Conservation (phyloP, 2,797 vertebrate genomes). For the Pantherophis vulpinus region DNA sequence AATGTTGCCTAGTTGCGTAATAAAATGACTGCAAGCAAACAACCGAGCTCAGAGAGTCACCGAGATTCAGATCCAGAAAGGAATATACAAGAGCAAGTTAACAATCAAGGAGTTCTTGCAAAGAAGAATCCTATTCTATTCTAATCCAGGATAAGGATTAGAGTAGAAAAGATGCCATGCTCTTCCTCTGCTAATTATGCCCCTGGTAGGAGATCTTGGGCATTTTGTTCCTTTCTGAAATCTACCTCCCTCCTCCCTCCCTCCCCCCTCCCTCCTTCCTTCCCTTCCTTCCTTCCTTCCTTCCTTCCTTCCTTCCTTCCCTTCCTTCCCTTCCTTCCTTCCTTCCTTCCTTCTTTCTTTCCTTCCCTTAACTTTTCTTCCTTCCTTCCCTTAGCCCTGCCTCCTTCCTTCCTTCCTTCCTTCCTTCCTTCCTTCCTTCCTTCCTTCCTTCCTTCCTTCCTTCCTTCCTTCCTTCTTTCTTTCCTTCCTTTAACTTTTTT, state of each 20-base stretch:
- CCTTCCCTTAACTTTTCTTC: too few relatives aligned
- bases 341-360: constrained; percentile 9
- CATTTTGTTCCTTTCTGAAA: constrained; percentile 34
- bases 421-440: background rate
- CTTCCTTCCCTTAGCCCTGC: constrained; percentile 10
- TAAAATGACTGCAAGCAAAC: too few relatives aligned
- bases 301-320: too few relatives aligned
- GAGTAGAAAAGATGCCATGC: background rate
- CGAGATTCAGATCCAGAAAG: too few relatives aligned
- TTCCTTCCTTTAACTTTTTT: constrained; percentile 17
- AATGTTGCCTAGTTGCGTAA: too few relatives aligned
- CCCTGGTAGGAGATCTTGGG: too few relatives aligned
- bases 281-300: background rate
- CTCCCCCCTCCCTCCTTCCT: background rate
- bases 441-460: background rate
- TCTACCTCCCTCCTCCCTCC: constrained; percentile 15
- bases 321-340: background rate
- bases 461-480: background rate
- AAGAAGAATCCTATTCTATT: background rate
- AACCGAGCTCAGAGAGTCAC: too few relatives aligned
- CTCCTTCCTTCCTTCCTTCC: background rate
- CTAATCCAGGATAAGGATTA: background rate
- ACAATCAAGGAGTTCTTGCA: background rate
- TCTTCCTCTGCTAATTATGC: background rate
- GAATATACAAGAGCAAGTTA: background rate